Evolutionary conservation across 2,888 invertebrate genomes (phyloP).

Genomic region (Lasioglossum oenotherae): DNA sequence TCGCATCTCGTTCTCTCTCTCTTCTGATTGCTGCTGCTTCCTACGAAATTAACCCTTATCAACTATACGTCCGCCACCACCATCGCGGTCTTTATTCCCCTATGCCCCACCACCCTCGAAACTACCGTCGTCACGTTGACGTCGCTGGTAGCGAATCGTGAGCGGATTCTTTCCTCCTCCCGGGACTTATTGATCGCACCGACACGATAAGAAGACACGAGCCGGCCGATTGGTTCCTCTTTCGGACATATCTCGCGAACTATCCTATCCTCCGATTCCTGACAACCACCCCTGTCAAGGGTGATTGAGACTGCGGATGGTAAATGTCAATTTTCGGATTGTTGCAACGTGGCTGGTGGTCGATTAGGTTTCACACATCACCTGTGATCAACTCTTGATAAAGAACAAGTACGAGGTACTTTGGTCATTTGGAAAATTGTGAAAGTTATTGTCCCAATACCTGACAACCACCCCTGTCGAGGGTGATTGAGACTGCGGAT

Average conservation of each 20-base stretch:
- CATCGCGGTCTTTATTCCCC: slow-evolving; percentile 43
- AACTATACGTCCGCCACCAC: slow-evolving; percentile 74
- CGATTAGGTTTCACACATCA: not conserved
- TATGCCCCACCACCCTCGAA: slow-evolving; percentile 54
- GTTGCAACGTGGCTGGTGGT: not conserved
- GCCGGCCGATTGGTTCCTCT: slow-evolving; percentile 80
- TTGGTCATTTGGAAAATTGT: not conserved
- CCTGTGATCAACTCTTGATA: not conserved
- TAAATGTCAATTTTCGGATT: slow-evolving; percentile 43
- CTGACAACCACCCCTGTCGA: slow-evolving; percentile 10
- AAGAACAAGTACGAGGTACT: not conserved
- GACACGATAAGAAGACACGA: slow-evolving; percentile 81
- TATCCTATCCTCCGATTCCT: slow-evolving; percentile 31
- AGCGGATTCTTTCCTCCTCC: slow-evolving; percentile 81
- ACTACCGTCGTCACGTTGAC: slow-evolving; percentile 64
- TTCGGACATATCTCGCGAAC: slow-evolving; percentile 68
- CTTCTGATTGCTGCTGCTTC: slow-evolving; percentile 72
- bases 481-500: not conserved
- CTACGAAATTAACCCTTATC: slow-evolving; percentile 85
- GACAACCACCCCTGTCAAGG: slow-evolving; percentile 11
- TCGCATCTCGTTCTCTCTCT: too few species aligned
- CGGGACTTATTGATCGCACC: slow-evolving; percentile 82
- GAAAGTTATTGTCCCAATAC: slow-evolving; percentile 19
- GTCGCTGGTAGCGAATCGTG: slow-evolving; percentile 77
- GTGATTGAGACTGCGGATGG: not conserved